Evolutionary conservation across 2,797 vertebrate genomes (phyloP), one percentile per base, ranked within the genome.

Genomic region (Sternotherus odoratus): DNA sequence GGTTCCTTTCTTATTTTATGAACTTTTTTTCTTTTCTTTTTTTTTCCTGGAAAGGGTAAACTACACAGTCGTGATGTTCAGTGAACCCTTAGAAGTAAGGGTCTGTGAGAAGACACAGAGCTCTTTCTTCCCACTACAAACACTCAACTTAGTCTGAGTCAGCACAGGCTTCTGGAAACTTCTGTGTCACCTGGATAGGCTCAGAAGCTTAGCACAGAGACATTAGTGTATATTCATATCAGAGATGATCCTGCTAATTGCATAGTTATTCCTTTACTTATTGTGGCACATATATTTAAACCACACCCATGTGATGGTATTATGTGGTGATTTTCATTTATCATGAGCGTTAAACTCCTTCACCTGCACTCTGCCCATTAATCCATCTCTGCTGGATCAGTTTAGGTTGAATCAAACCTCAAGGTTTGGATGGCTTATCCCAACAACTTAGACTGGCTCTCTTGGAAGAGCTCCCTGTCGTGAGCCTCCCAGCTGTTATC

Each of bases 291-390:
- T 89, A 49, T 91, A 87, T 63, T 91, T 69, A 79, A 93, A 80
- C 51, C 77, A 2, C 51, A 39, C 16, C 19, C 43, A 33, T 51
- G 39, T 82, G 53, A 82, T 24, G n/a, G 54, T 94, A 96, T 77
- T 94, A 92, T 89, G 48, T 83, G 89, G 93, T 82, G 86, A 54
- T 51, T 10, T 28, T 93, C 90, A 91, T 94, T 82, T 69, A 1
- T 88, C 93, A 94, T 10, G 7, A 15, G 6, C 82, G 83, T 86
- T 17, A 83, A 95, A 91, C 26, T 83, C 21, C 43, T 56, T 83
- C 89, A 15, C 28, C 30, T 60, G 15, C 15, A 49, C 82, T 88
- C 82, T 69, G 60, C 80, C 75, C n/a, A 69, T 66, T 92, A 77
- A 88, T 84, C 46, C 82, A 33, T 78, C 49, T 90, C 56, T 49